These are phyloP conservation scores for Tetragonula clypearis DNA, from an alignment of 1,140 invertebrate species.

Conservation along the genomic window DNA sequence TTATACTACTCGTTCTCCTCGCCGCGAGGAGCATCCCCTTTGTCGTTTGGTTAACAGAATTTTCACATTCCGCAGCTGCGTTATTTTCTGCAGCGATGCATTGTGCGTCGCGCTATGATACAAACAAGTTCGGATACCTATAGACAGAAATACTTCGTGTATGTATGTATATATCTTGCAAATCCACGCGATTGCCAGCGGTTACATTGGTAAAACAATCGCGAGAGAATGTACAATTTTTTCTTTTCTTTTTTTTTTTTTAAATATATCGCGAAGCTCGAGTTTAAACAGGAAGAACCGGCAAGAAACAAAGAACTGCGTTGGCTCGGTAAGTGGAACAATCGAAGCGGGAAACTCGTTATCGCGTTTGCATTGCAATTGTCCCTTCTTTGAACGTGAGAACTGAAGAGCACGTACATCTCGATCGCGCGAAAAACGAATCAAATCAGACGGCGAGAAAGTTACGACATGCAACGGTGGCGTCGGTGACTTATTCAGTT, in stretches of 20 bases:
- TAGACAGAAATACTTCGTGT: background rate
- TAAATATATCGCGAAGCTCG: background rate
- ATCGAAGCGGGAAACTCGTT: background rate
- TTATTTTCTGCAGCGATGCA: too few species aligned
- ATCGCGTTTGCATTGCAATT: constrained; percentile 18
- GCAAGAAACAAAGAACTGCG: background rate
- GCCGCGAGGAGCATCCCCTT: constrained; percentile 4
- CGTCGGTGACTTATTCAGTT: background rate
- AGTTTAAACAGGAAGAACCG: too few species aligned
- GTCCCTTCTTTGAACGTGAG: background rate
- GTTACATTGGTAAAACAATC: background rate
- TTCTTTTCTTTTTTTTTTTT: background rate
- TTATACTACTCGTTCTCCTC: constrained; percentile 20
- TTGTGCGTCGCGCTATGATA: background rate
- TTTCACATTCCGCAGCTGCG: background rate
- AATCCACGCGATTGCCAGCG: too few species aligned
- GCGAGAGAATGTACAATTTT: background rate
- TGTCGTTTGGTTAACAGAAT: background rate
- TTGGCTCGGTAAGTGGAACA: background rate
- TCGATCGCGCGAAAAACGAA: constrained; percentile 3
- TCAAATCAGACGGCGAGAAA: background rate
- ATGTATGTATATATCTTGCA: background rate
- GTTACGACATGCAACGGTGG: too few species aligned
- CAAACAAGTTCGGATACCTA: background rate
- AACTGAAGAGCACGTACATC: background rate